phyloP scores from a whole-genome alignment of 1,140 invertebrate genomes.

The Ips typographus region DNA sequence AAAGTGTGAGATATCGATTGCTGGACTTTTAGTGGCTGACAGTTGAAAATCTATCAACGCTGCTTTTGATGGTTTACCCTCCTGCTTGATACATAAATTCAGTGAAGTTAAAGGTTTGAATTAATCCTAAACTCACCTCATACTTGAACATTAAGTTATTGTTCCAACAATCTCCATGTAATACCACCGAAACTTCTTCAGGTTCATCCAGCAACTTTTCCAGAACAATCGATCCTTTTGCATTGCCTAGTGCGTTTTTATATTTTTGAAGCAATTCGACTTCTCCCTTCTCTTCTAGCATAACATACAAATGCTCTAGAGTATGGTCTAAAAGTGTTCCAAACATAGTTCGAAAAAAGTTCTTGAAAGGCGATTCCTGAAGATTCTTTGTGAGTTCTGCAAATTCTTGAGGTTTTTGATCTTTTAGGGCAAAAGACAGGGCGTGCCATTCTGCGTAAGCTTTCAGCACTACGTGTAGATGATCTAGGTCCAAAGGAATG shows the following conservation, averaged over 20 bases:
- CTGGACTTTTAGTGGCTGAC: neutral
- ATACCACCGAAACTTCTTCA: conserved; percentile 30
- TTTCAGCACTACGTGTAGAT: conserved; percentile 52
- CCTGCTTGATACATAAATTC: neutral
- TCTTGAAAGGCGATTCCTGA: neutral
- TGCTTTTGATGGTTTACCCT: neutral
- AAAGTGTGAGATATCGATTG: neutral
- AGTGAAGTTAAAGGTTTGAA: too few relatives aligned
- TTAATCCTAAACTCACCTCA: conserved; percentile 15
- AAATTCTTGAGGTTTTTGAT: conserved; percentile 45
- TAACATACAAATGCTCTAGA: neutral
- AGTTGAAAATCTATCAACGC: neutral
- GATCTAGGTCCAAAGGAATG: conserved; percentile 49
- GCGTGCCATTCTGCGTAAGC: conserved; percentile 58
- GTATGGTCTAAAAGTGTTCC: conserved; percentile 10
- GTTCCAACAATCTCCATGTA: conserved; percentile 43
- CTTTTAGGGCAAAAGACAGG: conserved; percentile 54
- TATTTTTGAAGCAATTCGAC: conserved; percentile 19
- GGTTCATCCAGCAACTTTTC: conserved; percentile 17
- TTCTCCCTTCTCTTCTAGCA: conserved; percentile 26
- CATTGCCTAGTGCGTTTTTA: conserved; percentile 6
- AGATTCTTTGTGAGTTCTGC: conserved; percentile 8
- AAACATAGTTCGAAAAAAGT: neutral
- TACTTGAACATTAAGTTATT: conserved; percentile 42
- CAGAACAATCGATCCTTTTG: conserved; percentile 7